These are phyloP conservation scores for Cheilosia scutellata DNA, from an alignment of 2,888 invertebrate species.

Conservation along the genomic window DNA sequence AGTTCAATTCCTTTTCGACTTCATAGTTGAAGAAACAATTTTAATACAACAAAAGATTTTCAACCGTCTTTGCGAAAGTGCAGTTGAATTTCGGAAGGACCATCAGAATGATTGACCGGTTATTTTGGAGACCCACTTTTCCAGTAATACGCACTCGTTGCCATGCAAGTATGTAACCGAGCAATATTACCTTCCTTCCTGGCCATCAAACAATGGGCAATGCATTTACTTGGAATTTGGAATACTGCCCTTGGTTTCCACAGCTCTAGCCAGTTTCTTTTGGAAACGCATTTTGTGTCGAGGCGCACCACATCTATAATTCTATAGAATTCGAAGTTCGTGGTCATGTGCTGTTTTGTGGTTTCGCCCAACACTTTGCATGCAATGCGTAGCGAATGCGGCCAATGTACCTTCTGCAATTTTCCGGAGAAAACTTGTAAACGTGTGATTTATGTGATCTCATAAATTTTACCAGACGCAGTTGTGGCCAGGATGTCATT, in stretches of 20 bases:
- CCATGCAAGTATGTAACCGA: neutral
- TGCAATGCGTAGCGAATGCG: conserved; percentile 46
- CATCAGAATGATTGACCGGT: neutral
- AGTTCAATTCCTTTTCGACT: too few relatives aligned
- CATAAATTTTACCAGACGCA: conserved; percentile 70
- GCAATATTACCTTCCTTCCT: neutral
- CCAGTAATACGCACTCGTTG: conserved; percentile 1
- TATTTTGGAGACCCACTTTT: conserved; percentile 9
- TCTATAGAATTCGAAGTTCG: conserved; percentile 14
- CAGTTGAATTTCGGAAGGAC: too few relatives aligned
- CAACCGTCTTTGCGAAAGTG: too few relatives aligned
- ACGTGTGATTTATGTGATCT: conserved; percentile 74
- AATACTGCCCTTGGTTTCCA: conserved; percentile 16
- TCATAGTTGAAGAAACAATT: too few relatives aligned
- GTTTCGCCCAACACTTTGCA: conserved; percentile 34
- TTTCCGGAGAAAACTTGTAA: conserved; percentile 63
- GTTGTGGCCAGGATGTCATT: conserved; percentile 71
- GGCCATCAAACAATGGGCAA: neutral
- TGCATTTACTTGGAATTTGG: conserved; percentile 33
- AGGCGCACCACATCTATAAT: conserved; percentile 40
- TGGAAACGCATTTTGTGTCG: conserved; percentile 11
- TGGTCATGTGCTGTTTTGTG: conserved; percentile 66
- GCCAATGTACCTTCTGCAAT: conserved; percentile 56
- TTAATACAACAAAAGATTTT: too few relatives aligned
- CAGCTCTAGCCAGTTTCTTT: conserved; percentile 33